A percentile compares a stretch with the other conserved stretches of the same genome.
phyloP scores from a whole-genome alignment of 2,797 vertebrate species.

The Heliangelus exortis region DNA sequence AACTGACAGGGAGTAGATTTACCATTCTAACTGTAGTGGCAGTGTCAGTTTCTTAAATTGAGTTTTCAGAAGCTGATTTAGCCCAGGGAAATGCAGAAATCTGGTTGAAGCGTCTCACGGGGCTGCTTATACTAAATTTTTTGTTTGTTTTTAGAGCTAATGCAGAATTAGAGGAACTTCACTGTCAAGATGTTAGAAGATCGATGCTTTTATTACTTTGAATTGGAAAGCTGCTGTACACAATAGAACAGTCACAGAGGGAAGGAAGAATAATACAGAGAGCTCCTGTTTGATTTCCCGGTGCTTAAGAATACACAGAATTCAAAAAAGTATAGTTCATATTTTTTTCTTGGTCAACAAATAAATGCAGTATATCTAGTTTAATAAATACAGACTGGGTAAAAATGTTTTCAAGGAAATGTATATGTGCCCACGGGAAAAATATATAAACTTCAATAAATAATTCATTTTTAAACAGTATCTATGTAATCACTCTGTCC shows the following conservation, averaged over 20 bases:
- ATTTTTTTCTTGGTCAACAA: neutral
- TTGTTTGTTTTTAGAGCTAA: constrained; percentile 67
- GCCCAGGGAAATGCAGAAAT: constrained; percentile 65
- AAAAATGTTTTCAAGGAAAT: constrained; percentile 28
- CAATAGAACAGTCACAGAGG: constrained; percentile 18
- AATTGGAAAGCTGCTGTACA: constrained; percentile 53
- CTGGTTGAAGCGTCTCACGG: constrained; percentile 21
- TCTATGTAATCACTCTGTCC: neutral
- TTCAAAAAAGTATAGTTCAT: neutral
- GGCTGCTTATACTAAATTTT: constrained; percentile 60
- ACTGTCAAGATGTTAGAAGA: constrained; percentile 67
- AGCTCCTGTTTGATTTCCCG: constrained; percentile 39
- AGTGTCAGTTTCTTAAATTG: constrained; percentile 61
- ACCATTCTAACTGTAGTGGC: constrained; percentile 33
- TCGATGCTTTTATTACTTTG: constrained; percentile 65
- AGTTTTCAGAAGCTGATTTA: constrained; percentile 62
- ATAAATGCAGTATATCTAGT: constrained; percentile 16
- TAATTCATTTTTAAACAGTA: neutral
- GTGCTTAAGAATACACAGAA: constrained; percentile 10
- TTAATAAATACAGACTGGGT: constrained; percentile 2
- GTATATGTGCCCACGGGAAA: neutral
- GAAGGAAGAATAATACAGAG: constrained; percentile 21
- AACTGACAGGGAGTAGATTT: constrained; percentile 34
- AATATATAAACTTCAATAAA: neutral
- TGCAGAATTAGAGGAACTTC: constrained; percentile 56